Percentiles rank a stretch among this genome's conserved stretches.
Evolutionary conservation across 2,797 vertebrate genomes (phyloP).

Genomic region (Cyclopterus lumpus): DNA sequence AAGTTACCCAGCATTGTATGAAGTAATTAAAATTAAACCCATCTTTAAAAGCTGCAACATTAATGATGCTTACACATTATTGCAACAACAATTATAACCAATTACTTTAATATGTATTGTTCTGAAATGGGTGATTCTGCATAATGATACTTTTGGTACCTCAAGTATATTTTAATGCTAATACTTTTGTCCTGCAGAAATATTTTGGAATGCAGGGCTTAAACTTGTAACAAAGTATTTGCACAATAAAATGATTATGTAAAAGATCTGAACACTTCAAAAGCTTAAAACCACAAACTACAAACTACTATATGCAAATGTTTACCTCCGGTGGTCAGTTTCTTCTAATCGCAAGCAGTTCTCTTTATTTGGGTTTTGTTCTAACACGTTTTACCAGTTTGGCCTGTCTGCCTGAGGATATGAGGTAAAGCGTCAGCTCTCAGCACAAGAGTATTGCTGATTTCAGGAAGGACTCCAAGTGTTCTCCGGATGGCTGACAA

Average conservation of each 20-base stretch:
- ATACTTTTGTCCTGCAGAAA: not conserved
- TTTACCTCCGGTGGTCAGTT: not conserved
- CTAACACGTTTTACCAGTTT: constrained; percentile 3
- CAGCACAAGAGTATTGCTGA: not conserved
- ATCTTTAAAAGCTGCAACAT: not conserved
- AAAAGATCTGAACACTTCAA: not conserved
- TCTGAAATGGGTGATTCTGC: not conserved
- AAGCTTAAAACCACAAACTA: not conserved
- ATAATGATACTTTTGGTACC: not conserved
- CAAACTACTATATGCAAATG: not conserved
- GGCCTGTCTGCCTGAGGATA: not conserved
- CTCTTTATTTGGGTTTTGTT: not conserved
- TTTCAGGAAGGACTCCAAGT: not conserved
- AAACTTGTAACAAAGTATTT: not conserved
- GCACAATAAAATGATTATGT: not conserved
- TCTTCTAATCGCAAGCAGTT: too few species aligned
- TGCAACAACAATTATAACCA: not conserved
- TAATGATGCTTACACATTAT: not conserved
- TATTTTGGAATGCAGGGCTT: not conserved
- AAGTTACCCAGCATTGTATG: not conserved
- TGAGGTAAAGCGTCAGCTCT: not conserved
- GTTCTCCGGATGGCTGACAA: constrained; percentile 67
- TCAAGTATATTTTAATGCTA: not conserved
- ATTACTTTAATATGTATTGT: not conserved
- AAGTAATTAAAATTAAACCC: not conserved